Conservation (phyloP, 2,113 vertebrate genomes). For the Podilymbus podiceps region DNA sequence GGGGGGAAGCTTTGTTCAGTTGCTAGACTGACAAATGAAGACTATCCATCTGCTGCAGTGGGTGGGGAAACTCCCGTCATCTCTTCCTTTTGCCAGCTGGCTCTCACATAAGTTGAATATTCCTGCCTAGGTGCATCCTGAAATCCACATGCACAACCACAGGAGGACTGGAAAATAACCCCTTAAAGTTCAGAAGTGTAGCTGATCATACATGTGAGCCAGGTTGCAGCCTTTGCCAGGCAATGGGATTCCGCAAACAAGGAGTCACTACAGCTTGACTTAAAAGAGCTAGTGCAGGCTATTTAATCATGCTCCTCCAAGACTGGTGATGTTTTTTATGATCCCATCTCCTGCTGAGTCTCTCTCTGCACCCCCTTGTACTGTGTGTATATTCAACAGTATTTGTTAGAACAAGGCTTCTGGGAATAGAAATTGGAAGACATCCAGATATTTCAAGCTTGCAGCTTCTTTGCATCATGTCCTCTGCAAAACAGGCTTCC, state of each 20-base stretch:
- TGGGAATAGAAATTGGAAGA: constrained; percentile 49
- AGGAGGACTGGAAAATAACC: neutral
- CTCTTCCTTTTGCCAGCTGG: neutral
- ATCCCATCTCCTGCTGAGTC: neutral
- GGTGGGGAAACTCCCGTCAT: neutral
- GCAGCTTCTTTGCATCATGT: constrained; percentile 36
- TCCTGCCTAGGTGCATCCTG: neutral
- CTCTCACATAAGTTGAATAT: neutral
- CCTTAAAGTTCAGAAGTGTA: neutral
- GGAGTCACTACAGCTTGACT: neutral
- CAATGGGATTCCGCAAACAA: neutral
- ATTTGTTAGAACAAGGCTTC: constrained; percentile 33
- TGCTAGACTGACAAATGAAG: neutral
- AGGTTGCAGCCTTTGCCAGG: neutral
- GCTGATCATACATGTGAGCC: neutral
- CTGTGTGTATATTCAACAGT: neutral
- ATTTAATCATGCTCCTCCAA: neutral
- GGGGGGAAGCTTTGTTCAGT: neutral
- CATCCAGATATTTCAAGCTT: constrained; percentile 36
- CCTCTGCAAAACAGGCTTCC: constrained; percentile 11
- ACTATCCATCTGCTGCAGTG: neutral
- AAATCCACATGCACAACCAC: neutral
- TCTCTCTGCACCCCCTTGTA: neutral
- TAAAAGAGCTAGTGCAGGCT: neutral
- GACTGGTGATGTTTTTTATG: neutral